Evolutionary conservation across 2,888 invertebrate species (phyloP), one percentile per base, ranked within the genome.

Genomic region (Ypsolopha sequella): DNA sequence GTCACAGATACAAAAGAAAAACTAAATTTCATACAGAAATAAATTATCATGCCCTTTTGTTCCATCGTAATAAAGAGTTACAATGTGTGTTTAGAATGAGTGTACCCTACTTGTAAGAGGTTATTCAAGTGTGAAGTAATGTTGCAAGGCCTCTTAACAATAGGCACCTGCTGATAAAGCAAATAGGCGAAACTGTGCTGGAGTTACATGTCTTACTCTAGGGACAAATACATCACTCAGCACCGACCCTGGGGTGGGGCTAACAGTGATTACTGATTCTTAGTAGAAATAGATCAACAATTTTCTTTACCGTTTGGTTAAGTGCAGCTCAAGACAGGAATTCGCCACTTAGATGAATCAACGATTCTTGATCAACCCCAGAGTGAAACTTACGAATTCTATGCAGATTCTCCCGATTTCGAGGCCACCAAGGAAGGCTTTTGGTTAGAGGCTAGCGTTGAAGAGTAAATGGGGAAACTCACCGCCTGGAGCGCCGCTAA

Each of bases 401-500:
- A 64, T 66, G 70, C 70, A 66, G 67, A 68, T 74, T 69, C 68
- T 70, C 67, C 67, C 64, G 61, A 72, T 69, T 80, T 79, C 78
- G 80, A 81, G 80, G 82, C 77, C 82, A 82, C 51, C 63, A 65
- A 65, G 59, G 54, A 67, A 75, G 73, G 71, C 78, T 75, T 77
- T 76, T 77, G 76, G 77, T 72, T 80, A 74, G 58, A 68, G 68
- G 63, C 11, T 51, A 41, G 44, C 65, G 64, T 61, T 64, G 66
- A 69, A 69, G 69, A 73, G 66, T 60, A 68, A 66, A 10, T 6
- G 63, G 60, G 59, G 64, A 66, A 68, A 81, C 93, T 92, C 89
- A 95, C 95, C 92, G 96, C 96, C 90, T 95, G 95, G 74, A 96
- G 92, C 87, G 96, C 96, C 89, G 95, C 95, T 91, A 96, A 93